A percentile compares a stretch with the other conserved stretches of the same genome.
Evolutionary conservation across 64 coral and sea anemone species (phyloP).

Genomic region (Pachyseris speciosa): DNA sequence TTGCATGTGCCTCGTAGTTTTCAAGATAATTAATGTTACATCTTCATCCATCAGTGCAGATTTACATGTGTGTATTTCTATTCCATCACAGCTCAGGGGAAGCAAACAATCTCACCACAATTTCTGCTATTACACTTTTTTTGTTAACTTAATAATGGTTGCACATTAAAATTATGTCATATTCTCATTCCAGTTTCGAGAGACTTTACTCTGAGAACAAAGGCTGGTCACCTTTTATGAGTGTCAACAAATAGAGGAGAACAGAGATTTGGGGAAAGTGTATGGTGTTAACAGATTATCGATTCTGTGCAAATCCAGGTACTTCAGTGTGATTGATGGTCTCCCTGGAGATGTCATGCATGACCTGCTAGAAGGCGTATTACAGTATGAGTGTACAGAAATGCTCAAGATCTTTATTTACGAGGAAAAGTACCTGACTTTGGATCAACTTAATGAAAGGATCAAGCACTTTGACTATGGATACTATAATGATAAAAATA

Average conservation of each 20-base stretch:
- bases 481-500: slow-evolving; percentile 61
- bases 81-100: too few relatives aligned
- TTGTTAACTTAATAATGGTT: too few relatives aligned
- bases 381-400: slow-evolving; percentile 72
- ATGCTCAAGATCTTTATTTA: slow-evolving; percentile 49
- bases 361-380: slow-evolving; percentile 52
- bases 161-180: background rate
- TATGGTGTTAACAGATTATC: slow-evolving; percentile 64
- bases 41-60: too few relatives aligned
- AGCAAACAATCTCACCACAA: too few relatives aligned
- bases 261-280: background rate
- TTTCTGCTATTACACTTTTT: too few relatives aligned
- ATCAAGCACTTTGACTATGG: slow-evolving; percentile 65
- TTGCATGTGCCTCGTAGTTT: too few relatives aligned
- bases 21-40: too few relatives aligned
- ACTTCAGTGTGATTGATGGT: slow-evolving; percentile 70
- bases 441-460: slow-evolving; percentile 42
- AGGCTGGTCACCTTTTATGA: slow-evolving; percentile 21
- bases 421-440: slow-evolving; percentile 36
- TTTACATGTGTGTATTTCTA: too few relatives aligned
- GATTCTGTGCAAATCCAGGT: slow-evolving; percentile 36
- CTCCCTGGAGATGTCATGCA: slow-evolving; percentile 78
- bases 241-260: slow-evolving; percentile 8
- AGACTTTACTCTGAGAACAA: slow-evolving; percentile 47
- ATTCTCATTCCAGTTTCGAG: slow-evolving; percentile 63